phyloP scores from a whole-genome alignment of 1,140 invertebrate genomes.

The Hestina assimilis region DNA sequence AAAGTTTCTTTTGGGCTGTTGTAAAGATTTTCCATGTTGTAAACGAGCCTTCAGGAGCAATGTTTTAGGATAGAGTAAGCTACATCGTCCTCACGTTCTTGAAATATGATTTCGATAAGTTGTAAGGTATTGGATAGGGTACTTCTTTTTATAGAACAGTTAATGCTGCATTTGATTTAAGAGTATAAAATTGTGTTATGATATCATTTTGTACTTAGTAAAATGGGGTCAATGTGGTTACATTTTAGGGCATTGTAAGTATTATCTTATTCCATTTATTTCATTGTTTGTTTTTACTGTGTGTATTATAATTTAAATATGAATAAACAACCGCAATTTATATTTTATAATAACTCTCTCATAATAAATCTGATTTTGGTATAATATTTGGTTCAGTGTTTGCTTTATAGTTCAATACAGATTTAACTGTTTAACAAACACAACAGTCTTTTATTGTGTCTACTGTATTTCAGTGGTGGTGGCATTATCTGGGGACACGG shows the following conservation, averaged over 20 bases:
- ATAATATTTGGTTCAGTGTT: too few relatives aligned
- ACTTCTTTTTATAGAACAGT: slow-evolving; percentile 62
- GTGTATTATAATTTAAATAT: too few relatives aligned
- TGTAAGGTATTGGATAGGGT: slow-evolving; percentile 62
- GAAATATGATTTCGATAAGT: slow-evolving; percentile 76
- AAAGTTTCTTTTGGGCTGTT: neutral
- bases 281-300: neutral
- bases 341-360: too few relatives aligned
- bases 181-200: slow-evolving; percentile 7
- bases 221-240: neutral
- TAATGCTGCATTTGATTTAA: slow-evolving; percentile 47
- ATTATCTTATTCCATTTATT: neutral
- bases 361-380: too few relatives aligned
- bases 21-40: slow-evolving; percentile 9
- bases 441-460: too few relatives aligned
- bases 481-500: too few relatives aligned
- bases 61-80: slow-evolving; percentile 64
- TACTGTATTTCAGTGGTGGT: too few relatives aligned
- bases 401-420: too few relatives aligned
- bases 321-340: too few relatives aligned
- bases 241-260: neutral
- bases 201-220: neutral
- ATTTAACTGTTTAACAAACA: too few relatives aligned
- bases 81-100: slow-evolving; percentile 67
- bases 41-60: slow-evolving; percentile 55